phyloP scores from a whole-genome alignment of 2,888 invertebrate species.

The Drosophila demipolita region DNA sequence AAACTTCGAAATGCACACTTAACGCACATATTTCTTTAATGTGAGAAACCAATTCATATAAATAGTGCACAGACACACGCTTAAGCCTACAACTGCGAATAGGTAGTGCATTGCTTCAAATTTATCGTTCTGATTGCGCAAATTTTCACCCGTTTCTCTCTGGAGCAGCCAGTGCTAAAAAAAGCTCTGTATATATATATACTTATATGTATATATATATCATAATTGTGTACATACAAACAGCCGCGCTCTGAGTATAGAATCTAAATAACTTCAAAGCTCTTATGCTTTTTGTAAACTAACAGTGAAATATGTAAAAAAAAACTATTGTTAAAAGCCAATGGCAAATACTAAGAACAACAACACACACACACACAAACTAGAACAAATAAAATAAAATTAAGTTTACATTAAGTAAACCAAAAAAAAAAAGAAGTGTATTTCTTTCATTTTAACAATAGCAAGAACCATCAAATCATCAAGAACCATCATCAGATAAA shows the following conservation, averaged over 20 bases:
- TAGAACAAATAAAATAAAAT: conserved; percentile 41
- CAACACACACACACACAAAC: conserved; percentile 9
- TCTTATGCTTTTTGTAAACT: conserved; percentile 37
- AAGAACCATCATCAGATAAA: too few species aligned
- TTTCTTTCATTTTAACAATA: conserved; percentile 5
- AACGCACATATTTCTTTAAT: conserved; percentile 12
- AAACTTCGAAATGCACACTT: conserved; percentile 9
- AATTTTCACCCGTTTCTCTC: conserved; percentile 3
- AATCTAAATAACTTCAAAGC: conserved; percentile 25
- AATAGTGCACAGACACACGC: conserved; percentile 30
- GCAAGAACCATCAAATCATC: not conserved
- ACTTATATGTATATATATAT: conserved; percentile 23
- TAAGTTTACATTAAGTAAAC: conserved; percentile 40
- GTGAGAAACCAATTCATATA: conserved; percentile 2
- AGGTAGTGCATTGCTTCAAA: conserved; percentile 53
- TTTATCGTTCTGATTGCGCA: conserved; percentile 32
- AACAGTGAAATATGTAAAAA: conserved; percentile 13
- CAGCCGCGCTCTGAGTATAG: conserved; percentile 28
- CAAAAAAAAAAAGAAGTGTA: conserved; percentile 14
- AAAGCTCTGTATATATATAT: conserved; percentile 23
- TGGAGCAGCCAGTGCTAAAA: not conserved
- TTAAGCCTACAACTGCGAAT: conserved; percentile 42
- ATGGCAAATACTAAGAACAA: conserved; percentile 2
- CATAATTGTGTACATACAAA: conserved; percentile 22
- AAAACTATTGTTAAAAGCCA: conserved; percentile 11